Conservation (phyloP, 2,888 invertebrate genomes). For the Lasioglossum lativentre region DNA sequence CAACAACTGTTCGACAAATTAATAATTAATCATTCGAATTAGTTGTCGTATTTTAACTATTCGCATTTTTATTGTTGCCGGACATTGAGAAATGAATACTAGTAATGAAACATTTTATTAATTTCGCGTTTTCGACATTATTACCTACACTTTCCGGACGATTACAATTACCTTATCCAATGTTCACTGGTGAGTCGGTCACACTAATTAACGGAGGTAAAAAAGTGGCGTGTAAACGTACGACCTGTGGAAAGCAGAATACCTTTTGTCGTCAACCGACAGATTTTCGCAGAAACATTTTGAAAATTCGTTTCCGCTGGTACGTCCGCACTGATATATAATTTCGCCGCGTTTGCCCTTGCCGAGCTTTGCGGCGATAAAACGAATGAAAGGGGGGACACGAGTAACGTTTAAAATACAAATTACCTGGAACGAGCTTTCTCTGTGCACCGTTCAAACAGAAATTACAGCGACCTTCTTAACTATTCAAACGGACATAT, state of each 20-base stretch:
- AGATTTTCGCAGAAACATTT: not conserved
- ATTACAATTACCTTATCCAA: not conserved
- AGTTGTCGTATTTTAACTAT: not conserved
- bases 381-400: not conserved
- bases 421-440: conserved; percentile 20
- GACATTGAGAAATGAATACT: not conserved
- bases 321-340: not conserved
- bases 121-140: not conserved
- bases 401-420: conserved; percentile 6
- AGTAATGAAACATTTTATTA: not conserved
- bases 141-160: not conserved
- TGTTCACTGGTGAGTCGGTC: not conserved
- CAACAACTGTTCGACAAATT: not conserved
- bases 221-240: conserved; percentile 6
- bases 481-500: conserved; percentile 11
- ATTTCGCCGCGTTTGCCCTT: not conserved
- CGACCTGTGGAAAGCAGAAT: not conserved
- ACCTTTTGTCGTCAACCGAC: not conserved
- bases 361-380: not conserved
- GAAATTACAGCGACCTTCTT: conserved; percentile 5
- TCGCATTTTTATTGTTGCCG: too few relatives aligned
- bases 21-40: conserved; percentile 9
- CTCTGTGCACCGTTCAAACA: not conserved
- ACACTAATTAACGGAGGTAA: conserved; percentile 7
- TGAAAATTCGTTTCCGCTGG: not conserved